Percentiles rank a stretch among this genome's conserved stretches.
Conservation (phyloP, 1,140 invertebrate genomes). For the Caenorhabditis brenneri region DNA sequence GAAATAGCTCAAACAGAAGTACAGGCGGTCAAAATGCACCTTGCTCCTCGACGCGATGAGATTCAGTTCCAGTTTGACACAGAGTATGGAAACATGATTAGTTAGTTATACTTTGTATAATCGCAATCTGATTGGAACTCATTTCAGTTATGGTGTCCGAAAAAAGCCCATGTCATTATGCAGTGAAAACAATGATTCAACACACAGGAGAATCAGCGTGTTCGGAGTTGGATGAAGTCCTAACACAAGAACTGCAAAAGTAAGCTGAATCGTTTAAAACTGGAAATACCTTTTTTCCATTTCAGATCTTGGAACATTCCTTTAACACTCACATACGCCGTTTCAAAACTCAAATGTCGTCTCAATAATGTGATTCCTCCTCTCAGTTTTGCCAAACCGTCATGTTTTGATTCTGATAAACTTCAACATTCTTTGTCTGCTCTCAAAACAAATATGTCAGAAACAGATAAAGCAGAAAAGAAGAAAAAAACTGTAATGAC, state of each 20-base stretch:
- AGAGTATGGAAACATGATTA: neutral
- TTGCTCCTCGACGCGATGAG: neutral
- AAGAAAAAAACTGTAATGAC: neutral
- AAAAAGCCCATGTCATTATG: neutral
- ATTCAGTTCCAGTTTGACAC: neutral
- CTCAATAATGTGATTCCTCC: neutral
- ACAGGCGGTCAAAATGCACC: neutral
- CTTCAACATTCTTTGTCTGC: neutral
- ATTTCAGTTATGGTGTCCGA: neutral
- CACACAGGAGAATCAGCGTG: neutral
- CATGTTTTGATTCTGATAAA: slow-evolving; percentile 15
- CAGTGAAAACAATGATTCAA: neutral
- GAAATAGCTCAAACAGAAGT: neutral
- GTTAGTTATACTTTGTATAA: neutral
- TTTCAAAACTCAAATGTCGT: neutral
- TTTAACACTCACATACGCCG: neutral
- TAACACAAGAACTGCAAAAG: neutral
- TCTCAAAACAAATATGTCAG: neutral
- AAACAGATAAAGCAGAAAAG: neutral
- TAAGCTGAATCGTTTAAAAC: neutral
- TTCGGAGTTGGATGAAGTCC: neutral
- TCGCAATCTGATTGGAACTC: neutral
- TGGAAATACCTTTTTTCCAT: no score
- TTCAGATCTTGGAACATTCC: slow-evolving; percentile 19
- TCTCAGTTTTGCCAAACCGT: slow-evolving; percentile 20